A percentile compares a stretch with the other conserved stretches of the same genome.
phyloP scores from a whole-genome alignment of 1,140 invertebrate genomes.

The Probaryconus sp. region DNA sequence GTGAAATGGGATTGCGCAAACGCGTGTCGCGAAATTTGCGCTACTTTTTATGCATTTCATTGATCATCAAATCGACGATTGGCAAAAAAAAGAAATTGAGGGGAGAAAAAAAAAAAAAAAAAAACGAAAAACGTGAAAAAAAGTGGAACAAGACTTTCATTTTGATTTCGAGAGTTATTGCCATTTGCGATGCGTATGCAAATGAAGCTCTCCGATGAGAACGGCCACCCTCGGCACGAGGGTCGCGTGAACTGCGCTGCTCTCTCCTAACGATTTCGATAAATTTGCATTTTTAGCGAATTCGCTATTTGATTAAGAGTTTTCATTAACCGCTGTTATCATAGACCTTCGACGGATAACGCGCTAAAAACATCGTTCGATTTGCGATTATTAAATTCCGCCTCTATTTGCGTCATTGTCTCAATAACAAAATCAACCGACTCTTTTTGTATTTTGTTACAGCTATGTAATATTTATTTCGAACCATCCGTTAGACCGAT shows the following conservation, averaged over 20 bases:
- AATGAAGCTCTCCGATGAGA: conserved; percentile 57
- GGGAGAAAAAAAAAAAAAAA: too few species aligned
- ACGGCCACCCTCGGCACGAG: conserved; percentile 46
- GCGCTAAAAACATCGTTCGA: conserved; percentile 53
- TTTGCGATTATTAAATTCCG: conserved; percentile 33
- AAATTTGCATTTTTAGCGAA: conserved; percentile 68
- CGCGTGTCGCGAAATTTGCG: conserved; percentile 15
- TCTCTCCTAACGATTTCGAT: conserved; percentile 61
- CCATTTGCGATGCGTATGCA: conserved; percentile 61
- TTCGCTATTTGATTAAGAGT: conserved; percentile 65
- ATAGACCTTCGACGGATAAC: conserved; percentile 50
- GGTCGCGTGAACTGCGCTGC: conserved; percentile 57
- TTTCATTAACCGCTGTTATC: conserved; percentile 65
- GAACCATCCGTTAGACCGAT: too few species aligned
- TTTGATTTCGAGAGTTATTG: conserved; percentile 62
- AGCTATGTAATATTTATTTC: too few species aligned
- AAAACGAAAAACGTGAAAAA: too few species aligned
- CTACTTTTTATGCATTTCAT: conserved; percentile 51
- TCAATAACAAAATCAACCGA: conserved; percentile 17
- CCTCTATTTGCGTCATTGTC: conserved; percentile 31
- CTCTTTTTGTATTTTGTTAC: too few species aligned
- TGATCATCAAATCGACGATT: conserved; percentile 54
- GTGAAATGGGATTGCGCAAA: conserved; percentile 1
- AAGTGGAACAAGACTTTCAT: conserved; percentile 54
- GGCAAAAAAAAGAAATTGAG: too few species aligned